Base-by-base conservation (phyloP, 2,797 vertebrate species). In the Gambusia yucatana region DNA sequence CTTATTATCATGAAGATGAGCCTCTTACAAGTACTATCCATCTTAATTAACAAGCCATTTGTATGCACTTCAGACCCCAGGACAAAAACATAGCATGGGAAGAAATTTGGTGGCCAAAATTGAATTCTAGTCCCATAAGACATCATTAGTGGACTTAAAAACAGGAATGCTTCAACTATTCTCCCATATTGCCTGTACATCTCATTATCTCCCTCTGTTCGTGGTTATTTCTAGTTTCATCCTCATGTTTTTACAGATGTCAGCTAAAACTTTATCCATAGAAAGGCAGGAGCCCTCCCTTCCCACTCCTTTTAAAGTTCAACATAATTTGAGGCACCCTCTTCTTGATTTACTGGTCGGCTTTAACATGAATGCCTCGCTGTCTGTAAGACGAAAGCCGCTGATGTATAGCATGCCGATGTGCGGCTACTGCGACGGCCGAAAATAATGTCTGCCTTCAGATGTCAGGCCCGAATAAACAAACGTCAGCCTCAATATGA, bases 11-110 rank as follows among this genome's bases (percentile, higher is more conserved):
- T 86, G 88, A 93, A 91, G 94, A 93, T 90, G 89, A 87, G 86
- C 82, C 87, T 85, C 90, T 90, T 87, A 82, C 78, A 90, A 85
- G 90, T 82, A 83, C 87, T 92, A 94, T 95, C 90, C 93, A 89
- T 95, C 94, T 94, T 95, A 92, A 93, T 94, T 94, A 94, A 92
- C 88, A 52, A 76, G 72, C 82, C 87, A 91, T 95, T 94, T 93
- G 93, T 93, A 90, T 94, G 88, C 90, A 72, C 90, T 88, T 92
- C 92, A 88, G 52, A 76, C 83, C 48, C 73, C 61, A 7, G 73
- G 77, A 93, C 88, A 85, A 88, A 87, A 55, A 87, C 79, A 80
- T 28, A 89, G 89, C 91, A 93, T 94, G 93, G 93, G 93, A 93
- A 93, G 89, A 89, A 92, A 87, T 90, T 82, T 86, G 63, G 86